Evolutionary conservation across 2,797 vertebrate species (phyloP).

Genomic region (Channa striata): DNA sequence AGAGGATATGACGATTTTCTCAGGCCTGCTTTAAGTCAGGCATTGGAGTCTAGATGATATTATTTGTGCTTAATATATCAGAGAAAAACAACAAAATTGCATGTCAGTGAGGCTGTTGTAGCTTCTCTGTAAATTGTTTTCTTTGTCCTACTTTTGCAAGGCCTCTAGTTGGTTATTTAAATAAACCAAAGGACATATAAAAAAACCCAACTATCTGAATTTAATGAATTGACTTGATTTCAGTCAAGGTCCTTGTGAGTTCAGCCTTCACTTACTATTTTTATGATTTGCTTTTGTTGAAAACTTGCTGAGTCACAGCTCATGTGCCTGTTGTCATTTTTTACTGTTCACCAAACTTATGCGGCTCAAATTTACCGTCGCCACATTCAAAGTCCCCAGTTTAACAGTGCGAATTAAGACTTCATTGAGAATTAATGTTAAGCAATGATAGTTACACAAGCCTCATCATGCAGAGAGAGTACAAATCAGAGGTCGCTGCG

Average conservation of each 20-base stretch:
- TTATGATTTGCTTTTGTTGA: conserved; percentile 11
- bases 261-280: not conserved
- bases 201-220: conserved; percentile 1
- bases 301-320: conserved; percentile 39
- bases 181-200: conserved; percentile 31
- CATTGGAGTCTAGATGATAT: not conserved
- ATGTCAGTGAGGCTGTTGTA: not conserved
- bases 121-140: conserved; percentile 32
- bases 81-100: not conserved
- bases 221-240: not conserved
- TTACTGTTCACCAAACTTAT: not conserved
- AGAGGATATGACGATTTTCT: conserved; percentile 6
- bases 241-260: not conserved
- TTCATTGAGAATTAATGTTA: not conserved
- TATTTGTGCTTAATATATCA: not conserved
- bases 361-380: not conserved
- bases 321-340: conserved; percentile 3
- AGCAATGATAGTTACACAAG: conserved; percentile 47
- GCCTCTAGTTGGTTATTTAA: conserved; percentile 27
- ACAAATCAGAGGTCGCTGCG: conserved; percentile 43
- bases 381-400: not conserved
- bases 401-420: not conserved
- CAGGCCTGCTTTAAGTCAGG: conserved; percentile 15
- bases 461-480: conserved; percentile 20
- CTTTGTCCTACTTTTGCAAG: conserved; percentile 59